Percentiles rank a stretch among this genome's conserved stretches.
Conservation (phyloP, 2,888 invertebrate genomes). For the Amphimallon solstitiale region DNA sequence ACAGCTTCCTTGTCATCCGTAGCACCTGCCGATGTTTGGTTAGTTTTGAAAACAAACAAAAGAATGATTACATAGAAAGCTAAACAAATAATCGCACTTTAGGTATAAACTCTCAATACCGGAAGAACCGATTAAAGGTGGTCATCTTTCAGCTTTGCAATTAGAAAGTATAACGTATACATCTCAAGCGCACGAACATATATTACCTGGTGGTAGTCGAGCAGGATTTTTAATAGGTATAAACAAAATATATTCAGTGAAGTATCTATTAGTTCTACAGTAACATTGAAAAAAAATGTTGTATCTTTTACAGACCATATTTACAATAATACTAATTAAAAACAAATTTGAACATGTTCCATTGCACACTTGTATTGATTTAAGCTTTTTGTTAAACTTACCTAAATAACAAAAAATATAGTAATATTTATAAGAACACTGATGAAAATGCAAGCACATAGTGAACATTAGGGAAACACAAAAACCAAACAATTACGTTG, state of each 20-base stretch:
- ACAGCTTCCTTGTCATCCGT: slow-evolving; percentile 97
- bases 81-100: slow-evolving; percentile 2
- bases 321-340: too few relatives aligned
- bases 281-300: too few relatives aligned
- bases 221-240: slow-evolving; percentile 95
- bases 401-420: too few relatives aligned
- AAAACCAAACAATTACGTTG: too few relatives aligned
- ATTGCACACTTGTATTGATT: too few relatives aligned
- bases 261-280: too few relatives aligned
- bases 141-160: slow-evolving; percentile 93
- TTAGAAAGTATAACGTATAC: slow-evolving; percentile 97
- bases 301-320: too few relatives aligned
- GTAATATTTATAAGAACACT: too few relatives aligned
- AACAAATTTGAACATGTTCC: too few relatives aligned
- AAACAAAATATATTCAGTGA: not conserved
- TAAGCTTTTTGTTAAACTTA: too few relatives aligned
- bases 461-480: too few relatives aligned
- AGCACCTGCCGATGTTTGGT: slow-evolving; percentile 90
- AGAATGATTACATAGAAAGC: not conserved
- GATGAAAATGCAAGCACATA: too few relatives aligned
- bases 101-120: slow-evolving; percentile 84
- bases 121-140: slow-evolving; percentile 82
- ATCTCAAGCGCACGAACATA: slow-evolving; percentile 94
- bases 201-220: slow-evolving; percentile 87
- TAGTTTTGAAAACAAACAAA: slow-evolving; percentile 20